Evolutionary conservation across 2,797 vertebrate genomes (phyloP), one percentile per base, ranked within the genome.

Genomic region (Microctenopoma stevenorrisi): DNA sequence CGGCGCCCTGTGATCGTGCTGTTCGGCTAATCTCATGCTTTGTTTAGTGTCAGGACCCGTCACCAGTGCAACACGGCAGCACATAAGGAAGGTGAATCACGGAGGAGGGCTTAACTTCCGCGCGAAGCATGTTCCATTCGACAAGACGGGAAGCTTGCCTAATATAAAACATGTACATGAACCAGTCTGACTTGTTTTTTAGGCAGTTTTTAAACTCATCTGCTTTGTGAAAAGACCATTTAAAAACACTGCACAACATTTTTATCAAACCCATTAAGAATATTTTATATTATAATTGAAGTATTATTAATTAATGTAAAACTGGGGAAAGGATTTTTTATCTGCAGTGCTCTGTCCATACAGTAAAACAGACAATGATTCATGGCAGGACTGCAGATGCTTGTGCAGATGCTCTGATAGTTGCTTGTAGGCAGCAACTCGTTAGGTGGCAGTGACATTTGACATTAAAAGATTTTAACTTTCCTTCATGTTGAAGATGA

Each of bases 21-120:
- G 15, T 65, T 54, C 5, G 2, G 26, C 38, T 76, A 71, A 83
- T 81, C 77, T 76, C 55, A 55, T 26, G 57, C 53, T 42, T 7
- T 7, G 62, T 50, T 44, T 48, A 37, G 38, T 62, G 72, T 76
- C 57, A 60, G 59, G 69, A 64, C 47, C 73, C 67, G 40, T 66
- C 46, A 53, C 2, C 0, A 4, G 7, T 16, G 26, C 25, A 59
- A 8, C 43, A 28, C 37, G 48, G 57, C 46, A 67, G 48, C 26
- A 48, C 3, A 1, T 8, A 13, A 18, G 33, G 60, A 62, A 53
- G 52, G 35, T 69, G 54, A 69, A 58, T 70, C 66, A 76, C 11
- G 10, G 10, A 48, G 3, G 49, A 16, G 16, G 37, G 56, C 28
- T 62, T 59, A 51, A 18, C 44, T 72, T 16, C 54, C 46, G 18